Evolutionary conservation across 1,140 invertebrate species (phyloP), one percentile per base, ranked within the genome.

Genomic region (Cotesia vestalis): DNA sequence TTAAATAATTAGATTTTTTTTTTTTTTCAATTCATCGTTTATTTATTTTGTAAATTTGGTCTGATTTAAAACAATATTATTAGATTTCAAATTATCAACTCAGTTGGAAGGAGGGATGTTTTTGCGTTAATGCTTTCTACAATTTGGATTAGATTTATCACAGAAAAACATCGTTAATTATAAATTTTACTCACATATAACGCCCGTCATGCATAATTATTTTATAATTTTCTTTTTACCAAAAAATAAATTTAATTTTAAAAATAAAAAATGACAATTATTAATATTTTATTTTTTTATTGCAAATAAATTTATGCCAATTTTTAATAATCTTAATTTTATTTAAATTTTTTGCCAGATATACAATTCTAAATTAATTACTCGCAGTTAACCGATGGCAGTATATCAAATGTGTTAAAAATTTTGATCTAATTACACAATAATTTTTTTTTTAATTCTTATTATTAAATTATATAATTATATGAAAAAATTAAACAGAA

Each of bases 121-220:
- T 62, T 60, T 40, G 62, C 38, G n/a, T 11, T 17, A 40, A 51
- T 69, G 35, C 20, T 66, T 64, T 55, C 70, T 75, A 73, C 68
- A 63, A 75, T 73, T 73, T 73, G 68, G 61, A 62, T 70, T 75
- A 69, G 75, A 78, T 84, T 84, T 86, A 86, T 86, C 84, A 86
- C 84, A 85, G 84, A 85, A 86, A 86, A 85, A 85, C 77, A 84
- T 83, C 81, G 81, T 78, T 71, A 81, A 80, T 77, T 79, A 83
- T 82, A 80, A 77, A 78, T 79, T 79, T 76, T 78, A 57, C 27
- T 36, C 63, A 40, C 63, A 52, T 76, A 68, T 53, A 60, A 40
- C 53, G 60, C 35, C 51, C 38, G 55, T 40, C 46, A 20, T 63
- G 4, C 12, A 27, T 27, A 27, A 27, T 46, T 9, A 5, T 14